Conservation (phyloP, 2,888 invertebrate species). For the Auanema sp. region DNA sequence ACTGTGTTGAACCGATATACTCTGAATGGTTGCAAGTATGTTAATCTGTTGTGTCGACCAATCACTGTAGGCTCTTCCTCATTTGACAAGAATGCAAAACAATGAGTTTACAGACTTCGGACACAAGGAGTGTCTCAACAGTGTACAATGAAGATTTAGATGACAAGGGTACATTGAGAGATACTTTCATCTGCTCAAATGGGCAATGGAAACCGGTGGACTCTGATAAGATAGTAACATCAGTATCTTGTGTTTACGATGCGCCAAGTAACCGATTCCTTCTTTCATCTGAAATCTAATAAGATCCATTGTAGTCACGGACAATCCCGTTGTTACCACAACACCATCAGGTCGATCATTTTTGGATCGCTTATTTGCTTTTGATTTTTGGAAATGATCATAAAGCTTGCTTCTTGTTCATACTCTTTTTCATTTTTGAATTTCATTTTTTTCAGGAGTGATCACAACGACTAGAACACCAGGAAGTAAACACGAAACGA, state of each 20-base stretch:
- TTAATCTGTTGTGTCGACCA: slow-evolving; percentile 40
- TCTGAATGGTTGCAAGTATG: slow-evolving; percentile 31
- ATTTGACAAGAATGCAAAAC: slow-evolving; percentile 8
- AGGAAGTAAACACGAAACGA: not conserved
- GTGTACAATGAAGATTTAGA: slow-evolving; percentile 29
- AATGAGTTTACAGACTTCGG: slow-evolving; percentile 27
- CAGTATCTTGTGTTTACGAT: slow-evolving; percentile 35
- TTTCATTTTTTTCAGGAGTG: slow-evolving; percentile 16
- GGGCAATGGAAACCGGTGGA: slow-evolving; percentile 28
- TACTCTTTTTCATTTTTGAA: not conserved
- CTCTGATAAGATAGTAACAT: slow-evolving; percentile 24
- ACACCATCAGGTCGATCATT: too few species aligned
- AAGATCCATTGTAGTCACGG: slow-evolving; percentile 1
- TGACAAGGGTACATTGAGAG: not conserved
- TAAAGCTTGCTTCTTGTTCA: not conserved
- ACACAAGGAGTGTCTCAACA: slow-evolving; percentile 37
- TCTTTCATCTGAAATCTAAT: too few species aligned
- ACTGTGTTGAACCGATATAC: slow-evolving; percentile 44
- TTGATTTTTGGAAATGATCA: too few species aligned
- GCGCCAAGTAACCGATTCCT: too few species aligned
- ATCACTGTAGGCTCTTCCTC: slow-evolving; percentile 21
- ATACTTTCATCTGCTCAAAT: slow-evolving; percentile 30
- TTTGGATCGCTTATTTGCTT: too few species aligned
- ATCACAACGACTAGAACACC: slow-evolving; percentile 12
- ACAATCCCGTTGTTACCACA: not conserved